Evolutionary conservation across 2,113 vertebrate species (phyloP).

Genomic region (Pardalotus punctatus): DNA sequence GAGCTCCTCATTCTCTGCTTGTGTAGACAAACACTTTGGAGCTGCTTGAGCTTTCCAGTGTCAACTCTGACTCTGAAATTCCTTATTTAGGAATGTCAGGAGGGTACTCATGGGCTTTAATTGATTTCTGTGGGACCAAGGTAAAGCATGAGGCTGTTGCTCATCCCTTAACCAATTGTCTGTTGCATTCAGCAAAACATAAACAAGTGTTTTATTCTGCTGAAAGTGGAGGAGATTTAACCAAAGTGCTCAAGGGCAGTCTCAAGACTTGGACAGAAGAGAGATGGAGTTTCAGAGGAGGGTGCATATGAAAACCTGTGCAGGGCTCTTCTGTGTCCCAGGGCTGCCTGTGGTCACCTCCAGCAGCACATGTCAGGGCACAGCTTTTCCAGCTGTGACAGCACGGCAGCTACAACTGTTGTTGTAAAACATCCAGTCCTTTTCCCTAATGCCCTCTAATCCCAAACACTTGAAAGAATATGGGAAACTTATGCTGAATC

Average conservation of each 20-base stretch:
- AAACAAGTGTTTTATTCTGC: background rate
- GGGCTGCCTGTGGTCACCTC: background rate
- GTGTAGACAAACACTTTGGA: background rate
- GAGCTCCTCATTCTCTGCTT: background rate
- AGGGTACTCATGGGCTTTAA: background rate
- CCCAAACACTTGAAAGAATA: conserved; percentile 20
- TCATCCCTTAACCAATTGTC: background rate
- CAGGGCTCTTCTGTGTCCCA: background rate
- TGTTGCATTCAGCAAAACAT: background rate
- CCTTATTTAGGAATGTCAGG: background rate
- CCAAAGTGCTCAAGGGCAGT: background rate
- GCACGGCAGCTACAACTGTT: background rate
- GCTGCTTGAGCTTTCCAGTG: background rate
- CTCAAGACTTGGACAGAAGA: background rate
- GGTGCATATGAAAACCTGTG: background rate
- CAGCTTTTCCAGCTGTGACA: conserved; percentile 3
- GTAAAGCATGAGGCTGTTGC: background rate
- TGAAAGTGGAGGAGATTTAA: background rate
- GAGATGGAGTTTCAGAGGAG: background rate
- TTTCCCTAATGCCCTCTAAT: background rate
- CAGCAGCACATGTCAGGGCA: background rate
- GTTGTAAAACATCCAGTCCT: background rate
- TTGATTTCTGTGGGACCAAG: background rate
- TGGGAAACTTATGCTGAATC: background rate
- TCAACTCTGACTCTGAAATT: background rate